Conservation (phyloP, 2,888 invertebrate species). For the Idaea dimidiata region DNA sequence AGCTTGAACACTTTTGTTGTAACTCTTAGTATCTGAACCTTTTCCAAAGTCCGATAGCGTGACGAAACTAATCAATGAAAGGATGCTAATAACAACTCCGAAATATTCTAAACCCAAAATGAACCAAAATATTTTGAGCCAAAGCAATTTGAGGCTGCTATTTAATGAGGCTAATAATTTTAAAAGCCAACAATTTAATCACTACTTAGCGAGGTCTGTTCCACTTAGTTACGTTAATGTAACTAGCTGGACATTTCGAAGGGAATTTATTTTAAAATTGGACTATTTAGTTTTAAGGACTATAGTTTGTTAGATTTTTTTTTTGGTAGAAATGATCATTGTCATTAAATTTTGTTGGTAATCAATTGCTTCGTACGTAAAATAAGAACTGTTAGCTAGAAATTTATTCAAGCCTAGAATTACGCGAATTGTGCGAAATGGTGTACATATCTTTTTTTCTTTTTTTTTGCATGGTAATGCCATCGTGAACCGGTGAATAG, state of each 20-base stretch:
- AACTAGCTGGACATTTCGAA: too few relatives aligned
- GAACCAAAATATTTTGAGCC: slow-evolving; percentile 8
- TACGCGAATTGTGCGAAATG: too few relatives aligned
- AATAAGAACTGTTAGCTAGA: too few relatives aligned
- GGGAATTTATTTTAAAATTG: background rate
- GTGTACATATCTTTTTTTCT: too few relatives aligned
- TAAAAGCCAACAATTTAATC: background rate
- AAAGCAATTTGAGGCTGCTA: slow-evolving; percentile 4
- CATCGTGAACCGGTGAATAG: too few relatives aligned
- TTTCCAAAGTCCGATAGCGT: background rate
- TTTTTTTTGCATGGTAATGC: too few relatives aligned
- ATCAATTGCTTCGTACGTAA: background rate
- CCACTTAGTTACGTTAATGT: too few relatives aligned
- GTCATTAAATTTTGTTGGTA: background rate
- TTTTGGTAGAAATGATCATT: background rate
- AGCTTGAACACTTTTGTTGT: background rate
- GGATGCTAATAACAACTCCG: background rate
- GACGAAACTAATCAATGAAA: background rate
- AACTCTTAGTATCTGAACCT: background rate
- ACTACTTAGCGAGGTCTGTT: background rate
- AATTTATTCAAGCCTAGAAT: too few relatives aligned
- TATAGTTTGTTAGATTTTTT: background rate
- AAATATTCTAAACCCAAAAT: slow-evolving; percentile 6
- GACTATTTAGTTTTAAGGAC: background rate
- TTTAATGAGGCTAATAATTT: background rate